Evolutionary conservation across 2,888 invertebrate genomes (phyloP).

Genomic region (Marasmarcha lunaedactyla): DNA sequence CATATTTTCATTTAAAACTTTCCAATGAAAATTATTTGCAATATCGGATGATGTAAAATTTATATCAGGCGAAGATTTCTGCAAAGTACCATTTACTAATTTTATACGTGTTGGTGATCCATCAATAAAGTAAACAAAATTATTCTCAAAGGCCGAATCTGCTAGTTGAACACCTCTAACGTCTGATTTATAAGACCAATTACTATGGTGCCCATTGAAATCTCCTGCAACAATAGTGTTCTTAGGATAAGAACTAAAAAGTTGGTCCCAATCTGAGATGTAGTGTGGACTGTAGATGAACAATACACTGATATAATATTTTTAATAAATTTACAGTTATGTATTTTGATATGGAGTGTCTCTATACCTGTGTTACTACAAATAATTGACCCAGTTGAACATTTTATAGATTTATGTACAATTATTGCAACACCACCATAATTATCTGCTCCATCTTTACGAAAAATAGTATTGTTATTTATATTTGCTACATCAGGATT

Average conservation of each 20-base stretch:
- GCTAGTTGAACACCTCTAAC: slow-evolving; percentile 3
- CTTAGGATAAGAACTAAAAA: background rate
- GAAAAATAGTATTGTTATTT: background rate
- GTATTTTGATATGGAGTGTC: slow-evolving; percentile 2
- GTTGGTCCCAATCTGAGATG: slow-evolving; percentile 3
- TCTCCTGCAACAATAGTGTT: slow-evolving; percentile 7
- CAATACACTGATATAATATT: slow-evolving; percentile 8
- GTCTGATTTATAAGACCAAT: slow-evolving; percentile 7
- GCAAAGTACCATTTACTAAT: slow-evolving; percentile 3
- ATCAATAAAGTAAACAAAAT: slow-evolving; percentile 4
- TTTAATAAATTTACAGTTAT: slow-evolving; percentile 2
- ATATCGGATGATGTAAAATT: slow-evolving; percentile 3
- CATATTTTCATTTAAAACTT: slow-evolving; percentile 3
- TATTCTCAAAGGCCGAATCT: slow-evolving; percentile 1
- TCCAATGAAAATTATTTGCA: slow-evolving; percentile 5
- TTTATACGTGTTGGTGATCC: slow-evolving; percentile 5
- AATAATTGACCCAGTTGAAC: background rate
- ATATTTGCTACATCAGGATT: background rate
- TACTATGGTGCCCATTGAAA: slow-evolving; percentile 7
- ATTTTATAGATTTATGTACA: slow-evolving; percentile 3
- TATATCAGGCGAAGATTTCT: slow-evolving; percentile 7
- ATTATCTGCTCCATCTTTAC: slow-evolving; percentile 3
- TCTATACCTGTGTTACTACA: slow-evolving; percentile 1
- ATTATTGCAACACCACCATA: slow-evolving; percentile 9
- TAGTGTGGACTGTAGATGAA: slow-evolving; percentile 2